These are phyloP conservation scores for Actias luna DNA, from an alignment of 2,888 invertebrate species.

Conservation along the genomic window DNA sequence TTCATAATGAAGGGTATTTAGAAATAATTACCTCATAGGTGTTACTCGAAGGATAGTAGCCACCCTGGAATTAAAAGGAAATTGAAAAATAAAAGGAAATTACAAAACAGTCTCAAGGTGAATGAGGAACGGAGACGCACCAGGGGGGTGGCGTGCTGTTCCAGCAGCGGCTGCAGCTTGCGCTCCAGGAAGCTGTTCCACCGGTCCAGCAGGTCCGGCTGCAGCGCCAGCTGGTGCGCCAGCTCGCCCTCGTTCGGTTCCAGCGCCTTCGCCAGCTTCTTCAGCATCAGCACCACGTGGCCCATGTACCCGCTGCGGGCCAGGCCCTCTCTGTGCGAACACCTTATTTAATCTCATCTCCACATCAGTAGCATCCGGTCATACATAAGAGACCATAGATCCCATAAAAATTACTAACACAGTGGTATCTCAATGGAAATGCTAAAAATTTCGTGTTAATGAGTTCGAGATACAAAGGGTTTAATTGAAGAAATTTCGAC, in stretches of 20 bases:
- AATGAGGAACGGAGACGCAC: conserved; percentile 35
- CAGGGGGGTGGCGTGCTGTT: conserved; percentile 56
- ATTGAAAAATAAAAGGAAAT: background rate
- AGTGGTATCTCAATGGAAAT: no score
- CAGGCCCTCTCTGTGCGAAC: conserved; percentile 19
- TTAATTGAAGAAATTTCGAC: no score
- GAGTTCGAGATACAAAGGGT: no score
- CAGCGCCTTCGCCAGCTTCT: conserved; percentile 31
- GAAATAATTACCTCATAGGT: conserved; percentile 53
- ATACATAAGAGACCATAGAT: no score
- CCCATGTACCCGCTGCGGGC: conserved; percentile 83
- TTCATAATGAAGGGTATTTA: background rate
- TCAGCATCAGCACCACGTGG: conserved; percentile 76
- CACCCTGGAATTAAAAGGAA: conserved; percentile 50
- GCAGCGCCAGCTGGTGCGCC: conserved; percentile 28
- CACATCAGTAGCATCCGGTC: no score
- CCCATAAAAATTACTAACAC: no score
- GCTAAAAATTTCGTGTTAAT: no score
- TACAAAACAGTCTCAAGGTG: conserved; percentile 1
- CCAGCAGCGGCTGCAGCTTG: conserved; percentile 44
- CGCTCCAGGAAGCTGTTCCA: conserved; percentile 43
- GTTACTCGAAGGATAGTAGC: conserved; percentile 63
- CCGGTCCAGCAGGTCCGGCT: conserved; percentile 28
- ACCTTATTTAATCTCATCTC: no score
- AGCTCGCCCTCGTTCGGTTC: conserved; percentile 24